Evolutionary conservation across 2,113 vertebrate genomes (phyloP), one percentile per base, ranked within the genome.

Genomic region (Capreolus pygargus): DNA sequence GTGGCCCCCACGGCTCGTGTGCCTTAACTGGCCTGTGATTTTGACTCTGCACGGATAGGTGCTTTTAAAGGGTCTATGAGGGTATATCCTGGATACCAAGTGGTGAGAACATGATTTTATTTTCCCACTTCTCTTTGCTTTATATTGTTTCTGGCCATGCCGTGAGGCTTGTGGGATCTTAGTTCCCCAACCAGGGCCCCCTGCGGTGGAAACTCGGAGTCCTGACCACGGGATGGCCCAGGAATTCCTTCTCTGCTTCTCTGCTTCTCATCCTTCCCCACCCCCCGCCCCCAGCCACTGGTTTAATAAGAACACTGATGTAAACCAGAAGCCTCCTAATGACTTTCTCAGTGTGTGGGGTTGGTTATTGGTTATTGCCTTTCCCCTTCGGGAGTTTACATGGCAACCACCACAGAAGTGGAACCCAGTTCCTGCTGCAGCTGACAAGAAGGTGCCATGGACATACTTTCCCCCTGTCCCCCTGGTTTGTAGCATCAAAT

Each of bases 21-120:
- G 76, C 27, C 78, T 61, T 55, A 16, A 39, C 33, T 28, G 27
- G 6, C 6, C 7, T 14, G 33, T 1, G 25, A 3, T 27, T n/a
- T 6, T 67, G 30, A 21, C 33, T 21, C 55, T 52, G 27, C 1
- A 0, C 33, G 0, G 0, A 17, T 4, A 30, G 55, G 9, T 58
- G 55, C 43, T 47, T 45, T 82, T 33, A 43, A 78, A 83, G 89
- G 55, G 74, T 11, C 9, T 21, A 5, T 88, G 28, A 54, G 78
- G n/a, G 25, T 12, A 17, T 4, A 27, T 2, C 6, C 25, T 30
- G 3, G 14, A 6, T 82, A 5, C 23, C 10, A 8, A 17, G 6
- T 47, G 78, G 8, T 47, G 70, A 87, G 76, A 78, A 9, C 58
- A 50, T 50, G 74, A 30, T 50, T 95, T 87, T n/a, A 7, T 50